Base-by-base conservation (phyloP, 2,888 invertebrate species). In the Drosophila leonis region DNA sequence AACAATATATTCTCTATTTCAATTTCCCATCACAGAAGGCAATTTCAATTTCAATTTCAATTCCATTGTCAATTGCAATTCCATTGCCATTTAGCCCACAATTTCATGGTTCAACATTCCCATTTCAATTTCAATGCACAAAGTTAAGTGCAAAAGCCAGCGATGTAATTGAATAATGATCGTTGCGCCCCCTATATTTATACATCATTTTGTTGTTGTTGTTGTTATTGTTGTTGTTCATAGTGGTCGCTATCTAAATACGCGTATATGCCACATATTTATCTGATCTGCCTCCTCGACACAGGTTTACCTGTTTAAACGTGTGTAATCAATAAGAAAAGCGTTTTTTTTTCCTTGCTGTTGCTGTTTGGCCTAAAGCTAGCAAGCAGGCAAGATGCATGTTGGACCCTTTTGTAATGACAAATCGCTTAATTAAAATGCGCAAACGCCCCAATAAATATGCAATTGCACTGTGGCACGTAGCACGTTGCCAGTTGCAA, bases 351-450 rank as follows among this genome's bases (percentile, higher is more conserved):
- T 15, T 33, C 3, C 4, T 54, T 37, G 27, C 31, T 13, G 4
- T 31, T 42, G 13, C 15, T 29, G 37, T 18, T 31, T 59, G 54
- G 75, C 65, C 70, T 41, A 41, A 57, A 52, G 74, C 67, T 27
- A 59, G 37, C 15, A 5, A 57, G 33, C n/a, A 18, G 48, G 0
- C 42, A 59, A 52, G 46, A 59, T 46, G 24, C 44, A 69, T 51
- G 49, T 55, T 60, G 61, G 59, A 39, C 65, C 70, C 64, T 71
- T 69, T 60, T 82, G 51, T 65, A 80, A 80, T 90, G 90, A 90
- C 83, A 90, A 87, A 87, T 87, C 74, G 83, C 87, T 90, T 88
- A 90, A 88, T 87, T 87, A 86, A 83, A 88, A 90, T 83, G 71
- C 75, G 71, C 75, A 79, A 77, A 85, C 90, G 88, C 90, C 90